A percentile compares a stretch with the other conserved stretches of the same genome.
phyloP scores from a whole-genome alignment of 92 coral and sea anemone genomes.

The Siderastrea radians region DNA sequence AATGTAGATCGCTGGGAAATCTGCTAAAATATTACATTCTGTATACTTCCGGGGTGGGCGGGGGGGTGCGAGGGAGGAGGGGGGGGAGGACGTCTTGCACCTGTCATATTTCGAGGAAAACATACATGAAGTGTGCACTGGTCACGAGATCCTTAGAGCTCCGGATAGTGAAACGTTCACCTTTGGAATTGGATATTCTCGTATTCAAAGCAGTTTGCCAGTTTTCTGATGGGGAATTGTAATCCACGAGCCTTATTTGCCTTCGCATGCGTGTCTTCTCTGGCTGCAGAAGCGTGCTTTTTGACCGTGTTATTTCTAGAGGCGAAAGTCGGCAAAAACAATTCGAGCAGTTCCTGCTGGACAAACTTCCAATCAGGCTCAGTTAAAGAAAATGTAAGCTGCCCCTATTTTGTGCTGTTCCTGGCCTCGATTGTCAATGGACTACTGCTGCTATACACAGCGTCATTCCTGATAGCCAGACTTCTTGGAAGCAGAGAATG shows the following conservation, averaged over 20 bases:
- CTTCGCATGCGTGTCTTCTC: constrained; percentile 2
- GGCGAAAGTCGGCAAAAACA: constrained; percentile 22
- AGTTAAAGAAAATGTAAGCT: background rate
- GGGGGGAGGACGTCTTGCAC: too few species aligned
- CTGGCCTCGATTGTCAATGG: constrained; percentile 40
- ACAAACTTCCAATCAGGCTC: constrained; percentile 18
- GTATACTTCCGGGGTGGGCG: too few species aligned
- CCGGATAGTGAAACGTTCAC: too few species aligned
- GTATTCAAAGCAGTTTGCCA: background rate
- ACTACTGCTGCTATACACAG: constrained; percentile 16
- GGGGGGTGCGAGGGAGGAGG: too few species aligned
- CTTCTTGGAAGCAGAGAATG: constrained; percentile 34
- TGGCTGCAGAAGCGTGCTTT: constrained; percentile 39
- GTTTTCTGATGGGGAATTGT: constrained; percentile 36
- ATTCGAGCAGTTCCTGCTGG: background rate
- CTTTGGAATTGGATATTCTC: background rate
- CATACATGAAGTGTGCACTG: background rate
- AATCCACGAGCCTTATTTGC: constrained; percentile 49
- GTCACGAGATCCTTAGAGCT: background rate
- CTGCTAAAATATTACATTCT: too few species aligned
- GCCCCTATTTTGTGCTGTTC: constrained; percentile 44
- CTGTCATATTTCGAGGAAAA: background rate
- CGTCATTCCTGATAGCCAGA: constrained; percentile 10
- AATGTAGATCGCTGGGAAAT: too few species aligned
- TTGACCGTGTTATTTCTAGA: constrained; percentile 12